These are phyloP conservation scores for Mesitornis unicolor DNA, from an alignment of 2,113 vertebrate genomes.

Conservation along the genomic window DNA sequence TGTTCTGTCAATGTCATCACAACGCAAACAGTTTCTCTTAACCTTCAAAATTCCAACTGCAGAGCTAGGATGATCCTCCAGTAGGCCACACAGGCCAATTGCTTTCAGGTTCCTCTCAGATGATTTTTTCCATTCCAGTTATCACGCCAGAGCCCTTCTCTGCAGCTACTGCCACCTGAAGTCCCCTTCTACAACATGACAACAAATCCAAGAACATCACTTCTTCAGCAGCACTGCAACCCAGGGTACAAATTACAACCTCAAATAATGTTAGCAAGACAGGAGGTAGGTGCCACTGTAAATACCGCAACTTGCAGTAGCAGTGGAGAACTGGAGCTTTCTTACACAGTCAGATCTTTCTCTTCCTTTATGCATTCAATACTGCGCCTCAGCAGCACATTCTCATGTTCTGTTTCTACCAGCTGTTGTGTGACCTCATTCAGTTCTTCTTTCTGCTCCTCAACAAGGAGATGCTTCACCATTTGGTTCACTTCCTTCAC, in stretches of 20 bases:
- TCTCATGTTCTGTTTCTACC: conserved; percentile 84
- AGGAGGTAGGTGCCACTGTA: background rate
- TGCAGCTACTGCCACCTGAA: background rate
- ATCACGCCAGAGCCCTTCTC: background rate
- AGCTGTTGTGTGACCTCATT: conserved; percentile 85
- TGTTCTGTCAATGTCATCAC: background rate
- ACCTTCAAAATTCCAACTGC: background rate
- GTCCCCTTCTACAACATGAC: background rate
- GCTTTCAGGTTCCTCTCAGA: background rate
- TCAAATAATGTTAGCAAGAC: background rate
- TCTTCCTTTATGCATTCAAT: conserved; percentile 87
- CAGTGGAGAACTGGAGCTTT: background rate
- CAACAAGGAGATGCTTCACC: conserved; percentile 81
- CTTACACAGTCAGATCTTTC: conserved; percentile 76
- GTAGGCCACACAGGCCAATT: background rate
- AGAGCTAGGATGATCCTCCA: background rate
- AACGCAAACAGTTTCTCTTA: background rate
- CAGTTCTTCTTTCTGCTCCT: conserved; percentile 80
- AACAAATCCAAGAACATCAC: background rate
- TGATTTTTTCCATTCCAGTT: background rate
- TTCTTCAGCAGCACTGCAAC: background rate
- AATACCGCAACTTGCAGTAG: background rate
- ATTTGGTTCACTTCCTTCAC: conserved; percentile 79
- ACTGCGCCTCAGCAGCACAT: conserved; percentile 77
- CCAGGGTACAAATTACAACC: background rate